Evolutionary conservation across 2,888 invertebrate genomes (phyloP).

Genomic region (Xanthia togata): DNA sequence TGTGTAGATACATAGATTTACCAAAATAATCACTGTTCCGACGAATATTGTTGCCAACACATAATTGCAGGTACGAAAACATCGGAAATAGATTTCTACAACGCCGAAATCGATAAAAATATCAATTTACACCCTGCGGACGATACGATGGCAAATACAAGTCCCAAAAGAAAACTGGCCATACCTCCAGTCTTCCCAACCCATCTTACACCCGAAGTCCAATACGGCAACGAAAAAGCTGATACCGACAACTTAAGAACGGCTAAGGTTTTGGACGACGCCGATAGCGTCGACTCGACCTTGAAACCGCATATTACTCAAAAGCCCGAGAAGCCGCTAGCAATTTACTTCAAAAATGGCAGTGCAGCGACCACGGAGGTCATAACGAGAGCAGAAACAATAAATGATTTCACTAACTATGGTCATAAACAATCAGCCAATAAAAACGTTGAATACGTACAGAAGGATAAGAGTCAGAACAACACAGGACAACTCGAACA

Average conservation of each 20-base stretch:
- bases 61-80: conserved; percentile 85
- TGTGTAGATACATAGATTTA: conserved; percentile 21
- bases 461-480: conserved; percentile 35
- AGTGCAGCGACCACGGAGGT: conserved; percentile 76
- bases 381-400: conserved; percentile 78
- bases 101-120: conserved; percentile 77
- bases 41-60: conserved; percentile 63
- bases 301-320: conserved; percentile 87
- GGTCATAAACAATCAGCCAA: conserved; percentile 75
- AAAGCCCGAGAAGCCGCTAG: conserved; percentile 86
- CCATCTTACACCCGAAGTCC: conserved; percentile 87
- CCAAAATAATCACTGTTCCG: conserved; percentile 39
- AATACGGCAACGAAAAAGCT: conserved; percentile 88
- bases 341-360: conserved; percentile 77
- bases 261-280: conserved; percentile 77
- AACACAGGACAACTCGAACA: conserved; percentile 3
- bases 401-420: conserved; percentile 77
- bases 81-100: conserved; percentile 88
- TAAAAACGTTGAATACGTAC: conserved; percentile 67
- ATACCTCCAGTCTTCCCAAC: conserved; percentile 84
- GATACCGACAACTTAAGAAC: conserved; percentile 81
- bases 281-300: conserved; percentile 79
- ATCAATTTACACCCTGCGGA: conserved; percentile 72
- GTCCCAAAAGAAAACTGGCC: conserved; percentile 75
- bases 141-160: conserved; percentile 72